Evolutionary conservation across 2,113 vertebrate species (phyloP).

Genomic region (Eurystomus gularis): DNA sequence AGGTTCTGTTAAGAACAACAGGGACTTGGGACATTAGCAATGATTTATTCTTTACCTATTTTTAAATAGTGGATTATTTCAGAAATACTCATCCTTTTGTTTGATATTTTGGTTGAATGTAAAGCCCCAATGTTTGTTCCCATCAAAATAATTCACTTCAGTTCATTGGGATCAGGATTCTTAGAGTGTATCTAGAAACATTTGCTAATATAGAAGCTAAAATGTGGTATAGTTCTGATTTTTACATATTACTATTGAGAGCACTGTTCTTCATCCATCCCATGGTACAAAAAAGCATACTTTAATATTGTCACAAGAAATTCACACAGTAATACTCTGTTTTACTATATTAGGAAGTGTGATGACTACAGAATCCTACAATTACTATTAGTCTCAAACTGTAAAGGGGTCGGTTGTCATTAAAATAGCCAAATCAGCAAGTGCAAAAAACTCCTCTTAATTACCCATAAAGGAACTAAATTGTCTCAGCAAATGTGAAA

Average conservation of each 20-base stretch:
- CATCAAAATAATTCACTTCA: neutral
- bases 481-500: neutral
- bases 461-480: neutral
- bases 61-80: neutral
- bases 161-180: neutral
- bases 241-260: neutral
- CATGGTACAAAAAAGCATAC: neutral
- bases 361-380: neutral
- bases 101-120: neutral
- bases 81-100: neutral
- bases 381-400: neutral
- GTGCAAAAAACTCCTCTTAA: neutral
- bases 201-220: neutral
- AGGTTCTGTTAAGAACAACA: neutral
- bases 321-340: neutral
- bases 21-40: neutral
- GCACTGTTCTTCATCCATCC: neutral
- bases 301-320: neutral
- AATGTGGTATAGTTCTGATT: neutral
- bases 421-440: slow-evolving; percentile 15
- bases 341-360: neutral
- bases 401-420: neutral
- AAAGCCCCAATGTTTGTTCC: neutral
- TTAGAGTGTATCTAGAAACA: neutral
- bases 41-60: neutral